Evolutionary conservation across 2,113 vertebrate genomes (phyloP), one percentile per base, ranked within the genome.

Genomic region (Petrocephalus microphthalmus): DNA sequence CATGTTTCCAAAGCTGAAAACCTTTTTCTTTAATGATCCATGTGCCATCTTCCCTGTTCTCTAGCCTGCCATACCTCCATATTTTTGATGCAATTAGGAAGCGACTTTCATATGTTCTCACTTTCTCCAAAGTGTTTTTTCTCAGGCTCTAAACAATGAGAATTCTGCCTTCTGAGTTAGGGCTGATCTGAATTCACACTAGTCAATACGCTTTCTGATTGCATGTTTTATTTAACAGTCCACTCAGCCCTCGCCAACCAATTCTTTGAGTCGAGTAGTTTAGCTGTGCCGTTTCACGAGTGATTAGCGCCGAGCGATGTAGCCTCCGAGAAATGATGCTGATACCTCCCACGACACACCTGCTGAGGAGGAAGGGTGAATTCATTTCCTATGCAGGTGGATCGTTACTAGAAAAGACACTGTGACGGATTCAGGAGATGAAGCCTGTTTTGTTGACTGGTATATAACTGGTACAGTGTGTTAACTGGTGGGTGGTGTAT

Each of bases 191-290:
- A 49, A 83, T 83, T 49, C 81, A 22, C n/a, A 49, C 81, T 83
- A 83, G 81, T 83, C 81, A 49, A 83, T 83, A 49, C 37, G 3
- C 8, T 45, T 49, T 83, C 81, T 83, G 81, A 83, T 83, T 83
- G 45, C 81, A 83, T 83, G 81, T 83, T 83, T 83, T 83, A 83
- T 83, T 83, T 83, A 83, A 83, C 37, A 83, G 81, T 17, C 81
- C 8, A 45, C 81, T 22, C 42, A n/a, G 81, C 20, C 45, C 19
- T 49, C 42, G 22, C 45, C 81, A 83, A 49, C 45, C 81, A 11
- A n/a, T 83, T 83, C 45, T 42, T 49, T 47, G 15, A 45, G 42
- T 83, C 8, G 37, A 49, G 37, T 83, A 45, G 45, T 83, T 83
- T n/a, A 83, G 45, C 42, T 49, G 22, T 7, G 19, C 37, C 45